Evolutionary conservation across 2,888 invertebrate genomes (phyloP).

Genomic region (Polyommatus icarus): DNA sequence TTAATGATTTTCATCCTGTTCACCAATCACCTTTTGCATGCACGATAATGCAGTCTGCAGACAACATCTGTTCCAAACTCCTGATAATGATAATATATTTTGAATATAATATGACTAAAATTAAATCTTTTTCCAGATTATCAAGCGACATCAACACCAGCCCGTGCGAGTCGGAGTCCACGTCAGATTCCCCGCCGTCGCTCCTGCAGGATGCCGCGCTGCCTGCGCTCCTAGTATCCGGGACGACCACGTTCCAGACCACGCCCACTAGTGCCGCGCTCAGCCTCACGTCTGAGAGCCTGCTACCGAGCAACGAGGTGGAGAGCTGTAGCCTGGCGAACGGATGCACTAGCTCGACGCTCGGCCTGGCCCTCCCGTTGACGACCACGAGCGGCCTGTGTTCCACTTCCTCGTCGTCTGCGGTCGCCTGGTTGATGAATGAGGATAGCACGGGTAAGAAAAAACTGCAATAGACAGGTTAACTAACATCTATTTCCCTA

Average conservation of each 20-base stretch:
- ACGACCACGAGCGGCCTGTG: constrained; percentile 67
- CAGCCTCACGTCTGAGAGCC: constrained; percentile 56
- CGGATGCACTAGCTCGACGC: constrained; percentile 65
- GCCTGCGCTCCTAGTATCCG: constrained; percentile 71
- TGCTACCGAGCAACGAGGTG: constrained; percentile 57
- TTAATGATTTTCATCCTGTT: no score
- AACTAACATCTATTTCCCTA: no score
- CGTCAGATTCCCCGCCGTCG: constrained; percentile 81
- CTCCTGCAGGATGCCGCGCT: constrained; percentile 69
- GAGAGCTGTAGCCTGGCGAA: constrained; percentile 66
- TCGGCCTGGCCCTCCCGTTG: constrained; percentile 67
- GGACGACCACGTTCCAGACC: constrained; percentile 66
- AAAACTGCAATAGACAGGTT: no score
- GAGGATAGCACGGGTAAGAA: constrained; percentile 73
- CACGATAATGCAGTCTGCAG: no score
- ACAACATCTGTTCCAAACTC: no score
- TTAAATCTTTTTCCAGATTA: constrained; percentile 52
- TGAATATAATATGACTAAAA: no score
- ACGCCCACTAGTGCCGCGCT: constrained; percentile 58
- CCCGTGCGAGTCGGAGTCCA: constrained; percentile 82
- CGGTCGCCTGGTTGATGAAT: constrained; percentile 80
- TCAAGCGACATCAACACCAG: constrained; percentile 75
- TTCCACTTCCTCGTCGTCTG: constrained; percentile 70
- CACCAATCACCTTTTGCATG: no score
- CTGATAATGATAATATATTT: no score